A percentile compares a stretch with the other conserved stretches of the same genome.
phyloP scores from a whole-genome alignment of 1,140 invertebrate genomes.

The Planococcus citri region DNA sequence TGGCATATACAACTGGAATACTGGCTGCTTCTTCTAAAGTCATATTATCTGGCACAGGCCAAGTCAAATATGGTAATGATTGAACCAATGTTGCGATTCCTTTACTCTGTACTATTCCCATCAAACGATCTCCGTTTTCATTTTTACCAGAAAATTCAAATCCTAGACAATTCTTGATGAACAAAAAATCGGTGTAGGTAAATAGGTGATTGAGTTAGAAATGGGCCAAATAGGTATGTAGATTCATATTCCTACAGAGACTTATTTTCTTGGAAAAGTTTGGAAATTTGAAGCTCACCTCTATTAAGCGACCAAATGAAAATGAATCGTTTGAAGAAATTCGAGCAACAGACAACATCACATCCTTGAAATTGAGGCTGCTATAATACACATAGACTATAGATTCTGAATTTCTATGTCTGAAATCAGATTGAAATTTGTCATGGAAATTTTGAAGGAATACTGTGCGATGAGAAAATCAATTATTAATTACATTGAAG shows the following conservation, averaged over 20 bases:
- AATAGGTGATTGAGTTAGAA: no score
- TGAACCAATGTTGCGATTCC: neutral
- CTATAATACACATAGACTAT: neutral
- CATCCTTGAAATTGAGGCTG: neutral
- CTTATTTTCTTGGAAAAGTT: no score
- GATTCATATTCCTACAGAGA: no score
- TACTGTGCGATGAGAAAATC: no score
- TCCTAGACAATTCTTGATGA: neutral
- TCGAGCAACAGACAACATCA: neutral
- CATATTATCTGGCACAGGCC: conserved; percentile 42
- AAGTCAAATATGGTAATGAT: conserved; percentile 28
- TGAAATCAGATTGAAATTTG: no score
- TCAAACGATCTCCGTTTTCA: neutral
- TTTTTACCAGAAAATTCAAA: neutral
- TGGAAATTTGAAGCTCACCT: neutral
- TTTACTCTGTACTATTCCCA: neutral
- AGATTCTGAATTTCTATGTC: no score
- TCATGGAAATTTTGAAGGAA: no score
- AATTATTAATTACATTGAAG: no score
- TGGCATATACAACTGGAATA: conserved; percentile 36
- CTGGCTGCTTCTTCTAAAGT: conserved; percentile 44
- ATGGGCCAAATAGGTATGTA: no score
- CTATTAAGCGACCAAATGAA: neutral
- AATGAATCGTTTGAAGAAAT: neutral
- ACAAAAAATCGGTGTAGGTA: no score